A percentile compares a stretch with the other conserved stretches of the same genome.
Evolutionary conservation across 2,888 invertebrate species (phyloP).

Genomic region (Folsomia manolachei): DNA sequence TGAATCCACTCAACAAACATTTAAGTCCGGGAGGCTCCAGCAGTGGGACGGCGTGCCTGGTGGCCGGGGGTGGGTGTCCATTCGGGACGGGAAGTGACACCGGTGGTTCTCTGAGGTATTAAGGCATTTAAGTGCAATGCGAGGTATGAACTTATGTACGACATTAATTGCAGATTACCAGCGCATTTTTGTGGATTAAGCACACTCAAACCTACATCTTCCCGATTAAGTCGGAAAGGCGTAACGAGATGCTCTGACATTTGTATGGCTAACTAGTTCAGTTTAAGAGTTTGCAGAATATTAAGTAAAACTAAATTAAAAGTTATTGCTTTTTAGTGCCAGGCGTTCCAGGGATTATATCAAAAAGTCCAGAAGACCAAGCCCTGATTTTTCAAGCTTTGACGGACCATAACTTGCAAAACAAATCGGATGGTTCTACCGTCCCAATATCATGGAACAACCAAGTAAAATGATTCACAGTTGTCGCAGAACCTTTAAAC

Average conservation of each 20-base stretch:
- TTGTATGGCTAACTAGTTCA: not conserved
- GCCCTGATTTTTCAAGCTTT: slow-evolving; percentile 22
- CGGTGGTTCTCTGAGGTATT: slow-evolving; percentile 18
- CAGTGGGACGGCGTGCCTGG: slow-evolving; percentile 37
- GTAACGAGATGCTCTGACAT: not conserved
- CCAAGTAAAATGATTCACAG: slow-evolving; percentile 14
- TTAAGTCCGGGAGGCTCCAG: slow-evolving; percentile 44
- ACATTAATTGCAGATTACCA: slow-evolving; percentile 50
- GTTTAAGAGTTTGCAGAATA: not conserved
- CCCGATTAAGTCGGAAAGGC: slow-evolving; percentile 32
- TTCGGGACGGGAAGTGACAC: slow-evolving; percentile 43
- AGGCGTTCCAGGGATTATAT: slow-evolving; percentile 33
- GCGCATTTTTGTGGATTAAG: slow-evolving; percentile 57
- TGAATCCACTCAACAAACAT: slow-evolving; percentile 36
- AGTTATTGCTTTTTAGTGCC: slow-evolving; percentile 30
- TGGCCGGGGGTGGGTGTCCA: slow-evolving; percentile 37
- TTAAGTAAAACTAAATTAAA: not conserved
- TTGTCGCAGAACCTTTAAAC: not conserved
- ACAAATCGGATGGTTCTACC: slow-evolving; percentile 29
- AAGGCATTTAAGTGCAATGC: not conserved
- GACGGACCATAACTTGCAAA: slow-evolving; percentile 30
- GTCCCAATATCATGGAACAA: slow-evolving; percentile 38
- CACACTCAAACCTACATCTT: slow-evolving; percentile 54
- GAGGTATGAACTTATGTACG: slow-evolving; percentile 4
- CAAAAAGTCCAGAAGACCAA: slow-evolving; percentile 27